A percentile compares a stretch with the other conserved stretches of the same genome.
Evolutionary conservation across 1,140 invertebrate genomes (phyloP).

Genomic region (Galleria mellonella): DNA sequence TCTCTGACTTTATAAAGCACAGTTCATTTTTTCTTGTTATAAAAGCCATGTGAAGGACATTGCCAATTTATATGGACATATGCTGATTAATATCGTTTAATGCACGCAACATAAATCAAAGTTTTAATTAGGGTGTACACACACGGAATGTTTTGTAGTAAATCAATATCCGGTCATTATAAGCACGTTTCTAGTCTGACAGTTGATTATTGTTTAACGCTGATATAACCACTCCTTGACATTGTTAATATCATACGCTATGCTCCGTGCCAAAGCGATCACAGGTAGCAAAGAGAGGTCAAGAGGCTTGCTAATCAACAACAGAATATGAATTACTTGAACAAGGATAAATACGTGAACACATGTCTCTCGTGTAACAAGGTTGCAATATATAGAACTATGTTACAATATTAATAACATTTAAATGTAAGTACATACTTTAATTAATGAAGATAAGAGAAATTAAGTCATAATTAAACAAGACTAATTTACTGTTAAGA

Average conservation of each 20-base stretch:
- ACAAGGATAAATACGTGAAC: slow-evolving; percentile 15
- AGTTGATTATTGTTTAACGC: slow-evolving; percentile 29
- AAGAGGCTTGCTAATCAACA: slow-evolving; percentile 14
- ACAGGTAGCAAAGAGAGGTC: slow-evolving; percentile 9
- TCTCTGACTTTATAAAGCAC: no score
- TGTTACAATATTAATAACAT: no score
- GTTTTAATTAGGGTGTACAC: no score
- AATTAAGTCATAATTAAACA: no score
- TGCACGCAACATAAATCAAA: no score
- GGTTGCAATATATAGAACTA: slow-evolving; percentile 1
- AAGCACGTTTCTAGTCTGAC: not conserved
- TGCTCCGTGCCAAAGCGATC: slow-evolving; percentile 32
- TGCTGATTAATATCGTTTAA: no score
- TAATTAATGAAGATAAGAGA: no score
- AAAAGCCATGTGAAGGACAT: no score
- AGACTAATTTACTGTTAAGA: no score
- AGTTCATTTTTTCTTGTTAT: no score
- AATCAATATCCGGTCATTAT: slow-evolving; percentile 3
- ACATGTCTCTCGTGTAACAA: slow-evolving; percentile 3
- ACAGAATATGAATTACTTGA: slow-evolving; percentile 22
- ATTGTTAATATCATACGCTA: slow-evolving; percentile 52
- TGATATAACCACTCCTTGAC: slow-evolving; percentile 59
- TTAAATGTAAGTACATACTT: no score
- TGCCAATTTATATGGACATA: no score
- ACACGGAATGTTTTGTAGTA: not conserved